These are phyloP conservation scores for Paramacrobiotus metropolitanus DNA, from an alignment of 1,140 invertebrate species.

Conservation along the genomic window DNA sequence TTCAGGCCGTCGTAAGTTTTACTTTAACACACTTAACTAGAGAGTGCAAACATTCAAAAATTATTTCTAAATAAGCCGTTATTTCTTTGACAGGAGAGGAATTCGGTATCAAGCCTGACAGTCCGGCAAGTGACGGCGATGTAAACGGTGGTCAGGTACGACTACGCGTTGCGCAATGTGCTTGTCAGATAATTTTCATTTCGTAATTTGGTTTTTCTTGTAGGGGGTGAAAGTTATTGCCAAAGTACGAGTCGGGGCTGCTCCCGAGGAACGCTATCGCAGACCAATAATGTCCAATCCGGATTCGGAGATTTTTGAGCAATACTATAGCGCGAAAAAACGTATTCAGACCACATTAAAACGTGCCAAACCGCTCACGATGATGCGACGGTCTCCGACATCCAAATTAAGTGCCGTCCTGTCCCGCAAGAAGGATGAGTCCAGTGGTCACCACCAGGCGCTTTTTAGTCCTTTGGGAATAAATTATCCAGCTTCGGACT, in stretches of 20 bases:
- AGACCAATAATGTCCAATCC: background rate
- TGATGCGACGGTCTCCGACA: background rate
- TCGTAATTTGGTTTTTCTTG: background rate
- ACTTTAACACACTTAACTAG: too few relatives aligned
- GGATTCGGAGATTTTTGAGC: background rate
- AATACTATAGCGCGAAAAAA: constrained; percentile 1
- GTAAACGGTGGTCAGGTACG: background rate
- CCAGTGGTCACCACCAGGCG: too few relatives aligned
- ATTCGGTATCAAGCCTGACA: background rate
- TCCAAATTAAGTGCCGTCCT: background rate
- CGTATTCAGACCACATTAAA: background rate
- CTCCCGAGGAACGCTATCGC: background rate
- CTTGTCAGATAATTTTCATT: background rate
- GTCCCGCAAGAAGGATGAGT: too few relatives aligned
- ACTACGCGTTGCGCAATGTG: background rate
- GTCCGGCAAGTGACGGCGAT: background rate
- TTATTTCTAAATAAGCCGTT: too few relatives aligned
- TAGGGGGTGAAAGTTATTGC: background rate
- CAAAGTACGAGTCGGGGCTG: background rate
- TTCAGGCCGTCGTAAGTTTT: too few relatives aligned
- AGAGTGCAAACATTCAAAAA: too few relatives aligned
- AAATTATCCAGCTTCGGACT: background rate
- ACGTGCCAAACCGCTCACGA: background rate
- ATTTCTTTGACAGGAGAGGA: too few relatives aligned
- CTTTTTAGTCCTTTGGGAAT: too few relatives aligned